Evolutionary conservation across 2,888 invertebrate genomes (phyloP), one percentile per base, ranked within the genome.

Genomic region (Stratiomys singularior): DNA sequence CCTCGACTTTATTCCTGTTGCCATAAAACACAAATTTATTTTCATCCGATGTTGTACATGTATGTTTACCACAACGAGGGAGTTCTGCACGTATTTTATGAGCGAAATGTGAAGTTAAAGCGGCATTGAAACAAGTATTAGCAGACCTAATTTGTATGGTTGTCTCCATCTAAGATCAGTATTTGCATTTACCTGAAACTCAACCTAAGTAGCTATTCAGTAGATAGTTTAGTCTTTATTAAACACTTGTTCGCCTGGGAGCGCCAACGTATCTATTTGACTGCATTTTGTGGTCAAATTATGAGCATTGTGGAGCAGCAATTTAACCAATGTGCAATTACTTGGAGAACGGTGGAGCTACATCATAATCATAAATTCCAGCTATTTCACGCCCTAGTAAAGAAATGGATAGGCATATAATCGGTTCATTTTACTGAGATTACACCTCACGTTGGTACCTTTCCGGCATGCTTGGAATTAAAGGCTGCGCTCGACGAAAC

Each of bases 401-500:
- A 44, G 46, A 28, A 37, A 58, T 58, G 37, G 58, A 74, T 74
- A 60, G 47, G 7, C 25, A 21, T 30, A 30, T 37, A 74, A 74
- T 58, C 60, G 74, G 74, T 37, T 58, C 74, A 60, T 21, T 74
- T 74, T 58, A 37, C 23, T 58, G 23, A 58, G 74, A 74, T 58
- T 58, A 21, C 58, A 58, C 58, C 58, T 58, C 18, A 18, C 30
- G 23, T 18, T 21, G 15, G 58, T 74, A 37, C 60, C 74, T 30
- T 74, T 74, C 74, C 74, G 74, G 74, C 58, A 60, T 25, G 74
- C 74, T 11, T 58, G 23, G 52, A 74, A 74, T 74, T 74, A 74
- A 25, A 74, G 74, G 58, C 74, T 60, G 15, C 74, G 74, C 37
- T 28, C 23, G 47, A 15, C 23, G n/a, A 58, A 74, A 74, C 21